Evolutionary conservation across 35 echinoderm and acorn worm species (phyloP), one percentile per base, ranked within the genome.

Genomic region (Stichopus chloronotus): DNA sequence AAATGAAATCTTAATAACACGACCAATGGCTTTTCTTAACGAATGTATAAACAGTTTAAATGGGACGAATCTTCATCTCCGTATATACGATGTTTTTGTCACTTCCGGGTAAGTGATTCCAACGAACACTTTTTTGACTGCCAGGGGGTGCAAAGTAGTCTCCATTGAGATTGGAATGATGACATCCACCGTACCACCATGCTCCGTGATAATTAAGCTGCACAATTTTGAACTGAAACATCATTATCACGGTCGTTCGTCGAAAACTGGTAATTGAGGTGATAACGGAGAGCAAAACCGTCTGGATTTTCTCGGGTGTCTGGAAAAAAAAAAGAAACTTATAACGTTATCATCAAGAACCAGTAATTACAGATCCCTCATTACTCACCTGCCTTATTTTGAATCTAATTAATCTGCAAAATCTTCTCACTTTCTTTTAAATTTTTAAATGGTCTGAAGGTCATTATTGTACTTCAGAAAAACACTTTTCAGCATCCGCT

Each of bases 201-300:
- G 11, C 65, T 13, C 65, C n/a, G n/a, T 71, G 65, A 71, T 13
- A 71, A 2, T n/a, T 11, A 11, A 13, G n/a, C 65, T 11, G 65
- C 65, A 4, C 65, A 71, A n/a, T 71, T 11, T 13, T 71, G 11
- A 13, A 71, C 65, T 1, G 11, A 71, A 71, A 2, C 11, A 4
- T 71, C 65, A n/a, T 71, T 71, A n/a, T 71, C 65, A n/a, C 65
- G 65, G n/a, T 71, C 65, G 30, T 65, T 65, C 17, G 61, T 65
- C 17, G 61, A 65, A 17, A 65, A 65, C 9, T 65, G 61, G 5
- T 9, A 0, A 17, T 65, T 80, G 12, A 11, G 12, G 11, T 80
- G 52, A 80, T 80, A 80, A 8, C 12, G 12, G 9, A 80, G 78
- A 80, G 78, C 78, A 80, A 17, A 80, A 80, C 78, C 78, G 21